Base-by-base conservation (phyloP, 2,888 invertebrate genomes). In the Imbricaverruca yamaguchii region DNA sequence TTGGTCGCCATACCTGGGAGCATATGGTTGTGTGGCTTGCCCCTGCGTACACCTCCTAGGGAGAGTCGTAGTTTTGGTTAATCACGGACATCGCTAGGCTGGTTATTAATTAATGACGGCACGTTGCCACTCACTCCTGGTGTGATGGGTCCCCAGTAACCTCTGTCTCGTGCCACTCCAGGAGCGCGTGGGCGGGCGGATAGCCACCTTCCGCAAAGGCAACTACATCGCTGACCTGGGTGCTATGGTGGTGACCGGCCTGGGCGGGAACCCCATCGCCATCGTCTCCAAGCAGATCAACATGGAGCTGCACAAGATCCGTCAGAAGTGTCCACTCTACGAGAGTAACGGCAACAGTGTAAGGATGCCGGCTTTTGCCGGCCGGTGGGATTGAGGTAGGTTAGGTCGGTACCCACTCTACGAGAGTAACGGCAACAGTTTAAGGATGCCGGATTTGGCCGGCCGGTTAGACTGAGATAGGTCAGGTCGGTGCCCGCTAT, bases 141-240 rank as follows among this genome's bases (percentile, higher is more conserved):
- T 39, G 39, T 39, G 39, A 39, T 39, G 39, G 39, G 39, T 4
- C 4, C 39, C 39, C 39, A 39, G 4, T 39, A 39, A 39, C 39
- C 39, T 39, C 39, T 39, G 39, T 4, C 39, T 39, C 39, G 39
- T 39, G 39, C 39, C 4, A 3, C 39, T 39, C 39, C 85, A 91
- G 89, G 97, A 97, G 88, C 90, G 98, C 83, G 97, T 98, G 79
- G 99, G 99, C 63, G 98, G 99, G 10, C 91, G 99, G 81, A 95
- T 98, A 85, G 96, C 97, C 3, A 98, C 98, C 12, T 98, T 97
- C 87, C 91, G 97, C 82, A 98, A 98, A 88, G 93, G 92, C 78
- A 92, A 92, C 79, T 94, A 92, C 88, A 92, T 92, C 69, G 92
- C 92, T 25, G 92, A 93, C 87, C 87, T 93, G 79, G 95, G 98